Base-by-base conservation (phyloP, 2,113 vertebrate species). In the Thamnaconus septentrionalis region DNA sequence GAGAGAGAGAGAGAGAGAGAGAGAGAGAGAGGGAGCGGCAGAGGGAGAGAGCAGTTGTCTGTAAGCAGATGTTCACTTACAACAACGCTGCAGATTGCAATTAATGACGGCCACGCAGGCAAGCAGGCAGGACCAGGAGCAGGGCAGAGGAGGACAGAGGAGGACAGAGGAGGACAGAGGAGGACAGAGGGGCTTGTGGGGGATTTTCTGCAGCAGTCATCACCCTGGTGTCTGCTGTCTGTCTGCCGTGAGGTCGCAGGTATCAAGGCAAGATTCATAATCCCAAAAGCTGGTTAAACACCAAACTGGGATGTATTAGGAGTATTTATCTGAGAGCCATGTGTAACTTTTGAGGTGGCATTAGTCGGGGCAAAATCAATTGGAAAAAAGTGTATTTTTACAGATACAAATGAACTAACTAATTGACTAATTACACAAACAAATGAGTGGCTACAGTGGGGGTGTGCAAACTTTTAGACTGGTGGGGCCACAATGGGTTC, bases 21-120 rank as follows among this genome's bases (percentile, higher is more conserved):
- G 63, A 73, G 63, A 39, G 70, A 79, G 73, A 31, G 18, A 31
- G 18, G 18, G 18, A 31, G 18, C 18, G 18, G 9, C 48, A 50
- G 3, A 71, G 71, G 57, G 63, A 73, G 63, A 39, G 70, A 79
- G 73, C 75, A 76, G 89, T 92, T 91, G 93, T 93, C 92, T 93
- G 89, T 92, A 94, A 95, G 92, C 95, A 96, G 95, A 96, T 96
- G 95, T 89, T 89, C 84, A 78, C 78, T 78, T 76, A 69, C 73
- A 81, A 80, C 69, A 18, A 31, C 18, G 18, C 74, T 78, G 79
- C 79, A 87, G 82, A 76, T 73, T 77, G 73, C 80, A 88, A 88
- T 85, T 86, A 88, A 81, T 85, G 82, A 83, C 79, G 83, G 71
- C 10, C 71, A 62, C 77, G 72, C 81, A 63, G 73, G 0, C 6